Evolutionary conservation across 2,797 vertebrate genomes (phyloP).

Genomic region (Acanthiza pusilla): DNA sequence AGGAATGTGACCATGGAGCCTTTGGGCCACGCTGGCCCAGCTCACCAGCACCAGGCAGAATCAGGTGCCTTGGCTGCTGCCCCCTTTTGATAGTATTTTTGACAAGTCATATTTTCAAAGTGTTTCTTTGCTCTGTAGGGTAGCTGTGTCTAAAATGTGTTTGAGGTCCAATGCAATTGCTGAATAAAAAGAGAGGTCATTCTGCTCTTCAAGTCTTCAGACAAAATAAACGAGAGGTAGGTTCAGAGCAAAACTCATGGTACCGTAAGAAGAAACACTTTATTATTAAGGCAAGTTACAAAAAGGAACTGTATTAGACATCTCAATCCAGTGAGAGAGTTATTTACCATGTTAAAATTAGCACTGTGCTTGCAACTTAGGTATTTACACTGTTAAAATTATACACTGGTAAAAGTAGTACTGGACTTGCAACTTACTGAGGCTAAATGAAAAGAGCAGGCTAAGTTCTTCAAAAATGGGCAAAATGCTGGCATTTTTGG

Average conservation of each 20-base stretch:
- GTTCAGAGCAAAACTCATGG: not conserved
- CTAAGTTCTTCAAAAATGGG: constrained; percentile 5
- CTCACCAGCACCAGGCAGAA: not conserved
- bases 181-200: not conserved
- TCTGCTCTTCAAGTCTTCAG: not conserved
- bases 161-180: not conserved
- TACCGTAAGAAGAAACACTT: constrained; percentile 6
- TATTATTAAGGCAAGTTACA: constrained; percentile 15
- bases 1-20: not conserved
- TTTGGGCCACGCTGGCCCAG: not conserved
- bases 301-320: constrained; percentile 25
- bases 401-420: constrained; percentile 62
- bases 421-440: not conserved
- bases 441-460: constrained; percentile 31
- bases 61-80: not conserved
- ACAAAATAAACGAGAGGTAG: not conserved
- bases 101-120: not conserved
- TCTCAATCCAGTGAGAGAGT: not conserved
- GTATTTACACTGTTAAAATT: constrained; percentile 66
- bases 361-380: not conserved
- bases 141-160: not conserved
- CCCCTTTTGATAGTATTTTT: not conserved
- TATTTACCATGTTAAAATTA: constrained; percentile 64
- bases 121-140: not conserved
- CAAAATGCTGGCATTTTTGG: not conserved